phyloP scores from a whole-genome alignment of 2,113 vertebrate genomes.

The Heloderma charlesbogerti region DNA sequence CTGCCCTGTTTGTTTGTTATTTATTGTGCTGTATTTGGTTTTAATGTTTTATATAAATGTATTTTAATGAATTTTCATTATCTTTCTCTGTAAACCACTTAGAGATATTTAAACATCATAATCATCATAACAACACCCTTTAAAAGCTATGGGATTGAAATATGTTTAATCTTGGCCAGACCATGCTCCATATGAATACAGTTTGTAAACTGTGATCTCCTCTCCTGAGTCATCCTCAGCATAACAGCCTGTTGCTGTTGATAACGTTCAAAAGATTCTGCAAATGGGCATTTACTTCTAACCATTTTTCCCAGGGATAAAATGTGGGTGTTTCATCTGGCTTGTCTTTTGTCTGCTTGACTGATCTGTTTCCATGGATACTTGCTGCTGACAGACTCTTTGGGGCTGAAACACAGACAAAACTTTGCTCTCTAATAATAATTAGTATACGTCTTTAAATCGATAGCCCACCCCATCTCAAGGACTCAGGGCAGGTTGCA shows the following conservation, averaged over 20 bases:
- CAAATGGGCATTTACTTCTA: neutral
- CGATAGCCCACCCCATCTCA: neutral
- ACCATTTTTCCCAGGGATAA: neutral
- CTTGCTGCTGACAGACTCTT: neutral
- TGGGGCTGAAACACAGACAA: neutral
- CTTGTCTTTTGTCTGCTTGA: conserved; percentile 16
- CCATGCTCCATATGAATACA: neutral
- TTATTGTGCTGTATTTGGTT: too few species aligned
- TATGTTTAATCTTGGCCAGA: neutral
- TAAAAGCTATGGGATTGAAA: neutral
- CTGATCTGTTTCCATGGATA: conserved; percentile 13
- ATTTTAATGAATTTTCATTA: too few species aligned
- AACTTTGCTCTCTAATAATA: conserved; percentile 7
- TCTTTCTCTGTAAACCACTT: too few species aligned
- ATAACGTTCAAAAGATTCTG: neutral
- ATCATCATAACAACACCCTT: too few species aligned
- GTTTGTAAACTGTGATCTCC: neutral
- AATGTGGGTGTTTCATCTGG: neutral
- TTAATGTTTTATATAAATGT: too few species aligned
- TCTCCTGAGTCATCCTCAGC: too few species aligned
- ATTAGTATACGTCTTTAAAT: neutral
- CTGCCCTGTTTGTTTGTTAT: too few species aligned
- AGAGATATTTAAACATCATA: too few species aligned
- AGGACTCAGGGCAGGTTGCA: neutral
- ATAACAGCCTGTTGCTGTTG: neutral